Base-by-base conservation (phyloP, 2,797 vertebrate genomes). In the Otolemur crassicaudatus region DNA sequence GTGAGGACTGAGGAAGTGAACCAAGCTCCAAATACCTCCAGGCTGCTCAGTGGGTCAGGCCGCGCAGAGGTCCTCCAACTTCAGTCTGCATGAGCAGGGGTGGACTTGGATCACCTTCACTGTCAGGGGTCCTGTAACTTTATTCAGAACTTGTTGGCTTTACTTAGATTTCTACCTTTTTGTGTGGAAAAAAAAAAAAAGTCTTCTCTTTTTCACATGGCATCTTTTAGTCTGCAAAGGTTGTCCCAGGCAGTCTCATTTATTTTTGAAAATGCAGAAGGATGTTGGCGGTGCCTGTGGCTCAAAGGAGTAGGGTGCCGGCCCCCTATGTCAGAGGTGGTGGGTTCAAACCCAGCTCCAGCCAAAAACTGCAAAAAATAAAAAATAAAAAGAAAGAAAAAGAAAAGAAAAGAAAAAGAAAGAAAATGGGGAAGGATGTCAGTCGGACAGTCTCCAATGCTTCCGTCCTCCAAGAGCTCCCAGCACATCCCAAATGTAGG, bases 51-150 rank as follows among this genome's bases (percentile, higher is more conserved):
- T 3, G 29, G 19, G 6, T 4, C 16, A 3, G 23, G 40, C 6
- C 0, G 29, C 2, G 10, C 43, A 40, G 27, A 34, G 7, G 20
- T 22, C 19, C 23, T 19, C 2, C 0, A 0, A 29, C 43, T 37
- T 72, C n/a, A 53, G 22, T 11, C 3, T 61, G 3, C 11, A 23
- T 40, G 27, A 60, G 4, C 0, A 29, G 31, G 49, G 40, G 31
- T 13, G 19, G 23, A 3, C 40, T 7, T 7, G 19, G 19, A 31
- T 17, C 12, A 10, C 13, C 67, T 72, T 34, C 29, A n/a, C 34
- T 40, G 65, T 72, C 11, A 7, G 10, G 27, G 31, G 8, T 92
- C 58, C 49, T 9, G 0, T 5, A 34, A 29, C 4, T 23, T 23
- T 63, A 22, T 72, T 53, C 61, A 79, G 67, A 86, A 61, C 22